Base-by-base conservation (phyloP, 2,888 invertebrate genomes). In the Macropis europaea region DNA sequence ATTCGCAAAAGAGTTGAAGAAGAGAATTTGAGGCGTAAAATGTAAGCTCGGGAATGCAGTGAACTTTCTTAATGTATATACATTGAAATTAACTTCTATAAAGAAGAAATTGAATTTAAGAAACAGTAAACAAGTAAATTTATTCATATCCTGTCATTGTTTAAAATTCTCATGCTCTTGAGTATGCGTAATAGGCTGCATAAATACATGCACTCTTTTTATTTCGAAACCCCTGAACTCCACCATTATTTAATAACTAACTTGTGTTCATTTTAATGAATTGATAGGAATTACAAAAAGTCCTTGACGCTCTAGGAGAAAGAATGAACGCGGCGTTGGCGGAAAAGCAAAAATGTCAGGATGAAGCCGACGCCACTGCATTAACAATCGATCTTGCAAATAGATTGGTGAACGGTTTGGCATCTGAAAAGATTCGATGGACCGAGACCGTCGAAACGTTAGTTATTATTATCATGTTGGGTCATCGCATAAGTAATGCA, bases 331-430 rank as follows among this genome's bases (percentile, higher is more conserved):
- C 94, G 76, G 98, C 98, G 0, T 94, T 96, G 9, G 94, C 93
- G 45, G 95, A 95, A 80, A 98, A 98, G 87, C 93, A 96, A 90
- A 95, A 95, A 84, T 98, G 97, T 88, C 97, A 98, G 90, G 94
- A 95, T 40, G 97, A 98, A 90, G 98, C 98, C 0, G 97, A 98
- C 83, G 94, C 95, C 34, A 98, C 98, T 0, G 94, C 95, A 3
- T 92, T 93, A 71, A 97, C 96, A 36, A 98, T 98, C 73, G 96
- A 96, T 89, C 91, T 98, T 72, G 98, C 98, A 2, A 97, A 98
- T 88, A 92, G 98, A 83, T 91, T 98, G 17, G 97, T 98, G 0
- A 97, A 96, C 81, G 98, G 98, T 17, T 91, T 99, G 72, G 97
- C 96, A 7, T 97, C 98, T 0, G 98, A 98, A 89, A 98, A 98